These are phyloP conservation scores for Parasteatoda tepidariorum DNA, from an alignment of 1,140 invertebrate genomes.

Conservation along the genomic window DNA sequence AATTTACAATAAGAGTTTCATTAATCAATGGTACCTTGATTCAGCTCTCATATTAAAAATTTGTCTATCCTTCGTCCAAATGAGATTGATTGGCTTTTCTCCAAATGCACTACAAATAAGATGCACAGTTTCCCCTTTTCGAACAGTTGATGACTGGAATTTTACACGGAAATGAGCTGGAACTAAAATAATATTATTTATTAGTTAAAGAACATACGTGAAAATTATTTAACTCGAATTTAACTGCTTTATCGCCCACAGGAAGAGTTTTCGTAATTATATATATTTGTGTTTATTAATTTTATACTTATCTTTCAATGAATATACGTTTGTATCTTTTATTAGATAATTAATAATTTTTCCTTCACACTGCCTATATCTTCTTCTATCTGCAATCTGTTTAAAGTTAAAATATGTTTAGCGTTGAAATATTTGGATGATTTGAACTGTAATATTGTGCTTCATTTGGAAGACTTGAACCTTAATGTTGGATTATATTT, in stretches of 20 bases:
- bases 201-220: neutral
- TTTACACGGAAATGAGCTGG: constrained; percentile 65
- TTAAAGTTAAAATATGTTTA: too few species aligned
- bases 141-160: constrained; percentile 76
- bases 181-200: constrained; percentile 57
- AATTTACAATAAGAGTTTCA: too few species aligned
- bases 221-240: neutral
- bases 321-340: too few species aligned
- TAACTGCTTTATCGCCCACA: too few species aligned
- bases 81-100: constrained; percentile 87
- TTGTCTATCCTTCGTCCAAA: constrained; percentile 74
- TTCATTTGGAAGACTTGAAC: too few species aligned
- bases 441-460: too few species aligned
- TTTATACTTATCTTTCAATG: too few species aligned
- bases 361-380: too few species aligned
- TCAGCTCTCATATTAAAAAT: constrained; percentile 58
- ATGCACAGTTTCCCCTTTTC: constrained; percentile 61
- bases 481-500: too few species aligned
- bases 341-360: too few species aligned
- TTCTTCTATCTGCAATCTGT: too few species aligned
- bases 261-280: neutral
- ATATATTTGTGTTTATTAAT: neutral
- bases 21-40: constrained; percentile 40
- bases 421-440: too few species aligned
- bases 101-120: constrained; percentile 78